Evolutionary conservation across 92 coral and sea anemone genomes (phyloP).

Genomic region (Epizoanthus scotinus): DNA sequence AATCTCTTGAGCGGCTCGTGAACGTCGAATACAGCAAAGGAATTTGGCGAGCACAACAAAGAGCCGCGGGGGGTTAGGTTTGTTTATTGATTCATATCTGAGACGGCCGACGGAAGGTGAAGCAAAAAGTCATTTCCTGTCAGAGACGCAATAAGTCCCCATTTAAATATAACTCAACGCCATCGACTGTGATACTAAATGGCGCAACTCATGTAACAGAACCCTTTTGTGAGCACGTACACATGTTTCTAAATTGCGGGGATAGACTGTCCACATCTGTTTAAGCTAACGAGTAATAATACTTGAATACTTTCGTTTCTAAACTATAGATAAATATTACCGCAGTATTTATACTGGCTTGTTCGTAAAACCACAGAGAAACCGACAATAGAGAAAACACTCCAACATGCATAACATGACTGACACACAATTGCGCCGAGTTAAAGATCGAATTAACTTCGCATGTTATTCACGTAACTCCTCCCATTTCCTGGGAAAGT

Average conservation of each 20-base stretch:
- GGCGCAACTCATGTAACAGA: background rate
- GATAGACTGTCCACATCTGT: no score
- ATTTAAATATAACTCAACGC: constrained; percentile 13
- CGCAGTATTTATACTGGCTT: no score
- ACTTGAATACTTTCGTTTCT: no score
- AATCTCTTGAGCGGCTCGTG: no score
- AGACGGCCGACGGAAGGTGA: constrained; percentile 15
- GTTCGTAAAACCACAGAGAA: background rate
- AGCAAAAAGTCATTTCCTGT: constrained; percentile 42
- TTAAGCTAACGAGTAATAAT: no score
- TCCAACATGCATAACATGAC: no score
- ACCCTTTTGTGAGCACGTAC: background rate
- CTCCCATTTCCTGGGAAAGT: constrained; percentile 35
- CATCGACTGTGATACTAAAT: background rate
- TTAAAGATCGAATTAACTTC: no score
- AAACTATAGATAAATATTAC: no score
- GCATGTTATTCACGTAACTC: constrained; percentile 9
- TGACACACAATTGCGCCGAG: no score
- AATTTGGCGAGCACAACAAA: background rate
- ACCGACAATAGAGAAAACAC: constrained; percentile 10
- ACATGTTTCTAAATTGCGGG: no score
- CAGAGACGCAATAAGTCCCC: constrained; percentile 18
- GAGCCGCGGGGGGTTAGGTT: constrained; percentile 26
- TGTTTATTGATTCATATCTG: constrained; percentile 2
- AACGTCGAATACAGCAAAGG: constrained; percentile 6